These are phyloP conservation scores for Haliclona indistincta DNA, from an alignment of 37 sponge, comb jelly and placozoan species.

Conservation along the genomic window DNA sequence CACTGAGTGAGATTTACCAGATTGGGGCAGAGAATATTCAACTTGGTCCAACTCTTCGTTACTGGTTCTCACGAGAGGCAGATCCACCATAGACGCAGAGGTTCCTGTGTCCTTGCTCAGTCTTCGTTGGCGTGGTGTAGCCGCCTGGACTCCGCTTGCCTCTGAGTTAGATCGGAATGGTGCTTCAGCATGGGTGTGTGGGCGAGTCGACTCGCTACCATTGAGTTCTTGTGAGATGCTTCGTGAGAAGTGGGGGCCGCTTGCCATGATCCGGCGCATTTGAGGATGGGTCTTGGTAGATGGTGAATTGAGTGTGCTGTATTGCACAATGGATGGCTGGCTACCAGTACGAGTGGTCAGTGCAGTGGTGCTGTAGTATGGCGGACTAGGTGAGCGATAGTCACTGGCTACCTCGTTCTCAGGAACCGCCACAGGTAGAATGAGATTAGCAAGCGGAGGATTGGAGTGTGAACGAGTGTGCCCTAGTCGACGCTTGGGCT, in stretches of 20 bases:
- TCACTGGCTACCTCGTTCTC: background rate
- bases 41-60: slow-evolving; percentile 37
- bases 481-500: background rate
- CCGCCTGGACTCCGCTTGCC: background rate
- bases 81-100: slow-evolving; percentile 62
- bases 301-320: background rate
- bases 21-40: slow-evolving; percentile 37
- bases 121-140: slow-evolving; percentile 1
- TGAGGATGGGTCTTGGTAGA: slow-evolving; percentile 21
- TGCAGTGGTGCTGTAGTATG: slow-evolving; percentile 13
- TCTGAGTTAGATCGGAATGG: slow-evolving; percentile 22
- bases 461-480: slow-evolving; percentile 59
- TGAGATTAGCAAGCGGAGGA: slow-evolving; percentile 38
- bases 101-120: slow-evolving; percentile 10
- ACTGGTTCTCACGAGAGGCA: slow-evolving; percentile 31
- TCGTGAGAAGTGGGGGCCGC: slow-evolving; percentile 17
- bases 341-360: slow-evolving; percentile 41
- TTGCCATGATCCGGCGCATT: slow-evolving; percentile 20
- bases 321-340: slow-evolving; percentile 22
- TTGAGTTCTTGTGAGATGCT: slow-evolving; percentile 19
- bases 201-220: background rate
- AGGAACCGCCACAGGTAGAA: slow-evolving; percentile 6
- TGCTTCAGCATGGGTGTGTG: slow-evolving; percentile 8
- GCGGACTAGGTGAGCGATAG: slow-evolving; percentile 48
- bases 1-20: slow-evolving; percentile 62